phyloP scores from a whole-genome alignment of 2,797 vertebrate genomes.

The Decapterus maruadsi region DNA sequence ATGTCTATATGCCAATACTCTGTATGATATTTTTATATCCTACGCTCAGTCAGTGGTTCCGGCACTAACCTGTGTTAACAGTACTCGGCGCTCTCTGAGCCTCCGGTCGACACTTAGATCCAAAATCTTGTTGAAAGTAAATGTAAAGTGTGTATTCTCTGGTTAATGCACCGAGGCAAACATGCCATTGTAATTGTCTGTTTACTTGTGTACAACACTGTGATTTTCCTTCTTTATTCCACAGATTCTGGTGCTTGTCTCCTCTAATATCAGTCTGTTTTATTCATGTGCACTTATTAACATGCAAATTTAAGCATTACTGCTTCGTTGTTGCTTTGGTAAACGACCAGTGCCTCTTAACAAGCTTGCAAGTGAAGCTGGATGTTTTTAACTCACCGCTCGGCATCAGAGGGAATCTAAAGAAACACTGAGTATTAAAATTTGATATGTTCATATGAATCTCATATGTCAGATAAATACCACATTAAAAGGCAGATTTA shows the following conservation, averaged over 20 bases:
- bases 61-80: constrained; percentile 12
- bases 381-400: neutral
- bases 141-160: neutral
- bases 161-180: neutral
- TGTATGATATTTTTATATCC: neutral
- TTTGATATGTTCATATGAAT: neutral
- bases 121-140: neutral
- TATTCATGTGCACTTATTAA: neutral
- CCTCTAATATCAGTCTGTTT: neutral
- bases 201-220: neutral
- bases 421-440: neutral
- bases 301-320: constrained; percentile 17
- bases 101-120: constrained; percentile 1
- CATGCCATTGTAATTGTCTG: neutral
- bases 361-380: constrained; percentile 15
- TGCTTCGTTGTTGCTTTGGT: constrained; percentile 12
- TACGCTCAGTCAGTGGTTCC: constrained; percentile 1
- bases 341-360: constrained; percentile 15
- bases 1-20: constrained; percentile 12
- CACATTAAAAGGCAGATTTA: constrained; percentile 4
- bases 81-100: neutral
- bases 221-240: neutral
- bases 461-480: constrained; percentile 10
- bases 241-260: neutral
- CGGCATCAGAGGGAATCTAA: constrained; percentile 13